These are phyloP conservation scores for Drosophila picticornis DNA, from an alignment of 2,888 invertebrate species.

Conservation along the genomic window DNA sequence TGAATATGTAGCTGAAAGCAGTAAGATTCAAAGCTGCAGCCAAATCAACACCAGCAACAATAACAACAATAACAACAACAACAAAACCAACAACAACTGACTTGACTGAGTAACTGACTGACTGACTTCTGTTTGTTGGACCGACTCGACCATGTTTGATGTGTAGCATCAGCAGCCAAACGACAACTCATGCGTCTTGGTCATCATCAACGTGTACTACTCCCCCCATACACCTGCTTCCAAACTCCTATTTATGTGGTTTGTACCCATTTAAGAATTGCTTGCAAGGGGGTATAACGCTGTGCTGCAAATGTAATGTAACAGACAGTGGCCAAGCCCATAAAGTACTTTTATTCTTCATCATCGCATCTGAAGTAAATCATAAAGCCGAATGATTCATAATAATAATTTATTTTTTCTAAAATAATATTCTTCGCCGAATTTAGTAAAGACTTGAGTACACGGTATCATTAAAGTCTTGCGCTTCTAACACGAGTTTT, in stretches of 20 bases:
- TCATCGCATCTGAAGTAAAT: neutral
- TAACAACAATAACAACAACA: slow-evolving; percentile 25
- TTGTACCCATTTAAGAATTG: slow-evolving; percentile 13
- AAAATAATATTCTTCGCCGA: neutral
- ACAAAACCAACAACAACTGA: slow-evolving; percentile 29
- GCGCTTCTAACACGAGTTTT: slow-evolving; percentile 32
- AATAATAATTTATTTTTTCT: neutral
- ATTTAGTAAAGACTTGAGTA: neutral
- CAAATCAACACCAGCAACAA: slow-evolving; percentile 71
- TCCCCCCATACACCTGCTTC: neutral
- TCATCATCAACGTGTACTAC: slow-evolving; percentile 51
- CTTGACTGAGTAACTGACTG: slow-evolving; percentile 59
- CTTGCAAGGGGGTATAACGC: neutral
- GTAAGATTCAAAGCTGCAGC: slow-evolving; percentile 35
- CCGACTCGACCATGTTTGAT: slow-evolving; percentile 81
- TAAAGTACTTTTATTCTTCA: neutral
- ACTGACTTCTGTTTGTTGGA: slow-evolving; percentile 81
- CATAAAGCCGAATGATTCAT: neutral
- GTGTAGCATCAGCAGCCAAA: slow-evolving; percentile 72
- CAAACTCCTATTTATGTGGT: slow-evolving; percentile 33
- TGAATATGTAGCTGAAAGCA: slow-evolving; percentile 45
- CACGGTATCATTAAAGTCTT: slow-evolving; percentile 3
- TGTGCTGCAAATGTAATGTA: neutral
- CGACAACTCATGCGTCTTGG: slow-evolving; percentile 62
- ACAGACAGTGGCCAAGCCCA: neutral